phyloP scores from a whole-genome alignment of 2,113 vertebrate species.

The Varanus komodoensis region DNA sequence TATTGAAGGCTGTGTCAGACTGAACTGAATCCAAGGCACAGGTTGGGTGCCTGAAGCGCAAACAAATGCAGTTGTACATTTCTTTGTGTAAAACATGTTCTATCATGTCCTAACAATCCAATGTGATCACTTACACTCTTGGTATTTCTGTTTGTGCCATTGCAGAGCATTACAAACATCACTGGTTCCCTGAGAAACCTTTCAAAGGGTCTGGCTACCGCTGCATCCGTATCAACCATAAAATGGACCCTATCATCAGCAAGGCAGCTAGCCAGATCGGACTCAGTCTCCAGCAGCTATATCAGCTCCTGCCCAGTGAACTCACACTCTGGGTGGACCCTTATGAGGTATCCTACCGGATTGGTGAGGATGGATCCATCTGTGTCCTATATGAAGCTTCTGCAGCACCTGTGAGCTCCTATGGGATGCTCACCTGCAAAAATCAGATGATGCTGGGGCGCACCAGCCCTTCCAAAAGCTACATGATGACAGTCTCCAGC shows the following conservation, averaged over 20 bases:
- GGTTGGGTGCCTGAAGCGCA: neutral
- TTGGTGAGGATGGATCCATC: conserved; percentile 90
- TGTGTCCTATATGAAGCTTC: conserved; percentile 83
- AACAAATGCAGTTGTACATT: neutral
- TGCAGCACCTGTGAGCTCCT: conserved; percentile 51
- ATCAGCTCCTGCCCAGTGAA: conserved; percentile 83
- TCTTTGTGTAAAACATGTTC: neutral
- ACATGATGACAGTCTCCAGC: conserved; percentile 87
- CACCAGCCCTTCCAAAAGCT: conserved; percentile 83
- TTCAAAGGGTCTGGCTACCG: conserved; percentile 90
- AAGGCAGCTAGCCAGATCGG: conserved; percentile 81
- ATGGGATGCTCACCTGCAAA: conserved; percentile 82
- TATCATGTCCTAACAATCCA: rapidly evolving
- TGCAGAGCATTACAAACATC: conserved; percentile 87
- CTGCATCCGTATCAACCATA: conserved; percentile 89
- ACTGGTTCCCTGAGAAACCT: conserved; percentile 88
- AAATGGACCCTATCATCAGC: conserved; percentile 88
- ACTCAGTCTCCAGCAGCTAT: conserved; percentile 80
- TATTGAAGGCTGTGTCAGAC: neutral
- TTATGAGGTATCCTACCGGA: conserved; percentile 88
- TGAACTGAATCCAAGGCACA: neutral
- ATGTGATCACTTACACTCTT: conserved; percentile 4
- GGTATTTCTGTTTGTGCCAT: neutral
- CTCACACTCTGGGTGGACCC: conserved; percentile 91
- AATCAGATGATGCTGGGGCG: conserved; percentile 81